Conservation (phyloP, 92 coral and sea anemone genomes). For the Anthopleura xanthogrammica region DNA sequence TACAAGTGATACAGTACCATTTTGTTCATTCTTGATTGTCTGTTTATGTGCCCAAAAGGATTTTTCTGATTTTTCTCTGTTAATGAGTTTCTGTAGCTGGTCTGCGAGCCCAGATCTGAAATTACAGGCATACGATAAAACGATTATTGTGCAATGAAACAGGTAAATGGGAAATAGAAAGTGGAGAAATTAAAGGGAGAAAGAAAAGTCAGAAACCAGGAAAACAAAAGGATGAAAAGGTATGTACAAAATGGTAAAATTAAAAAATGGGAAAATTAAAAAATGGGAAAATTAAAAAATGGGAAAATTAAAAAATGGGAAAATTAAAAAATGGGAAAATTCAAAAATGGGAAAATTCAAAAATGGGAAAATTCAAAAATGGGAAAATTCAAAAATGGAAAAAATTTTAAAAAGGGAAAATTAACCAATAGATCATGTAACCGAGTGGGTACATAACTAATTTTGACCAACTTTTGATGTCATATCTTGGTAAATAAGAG, state of each 20-base stretch:
- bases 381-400: not conserved
- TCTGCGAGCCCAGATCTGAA: constrained; percentile 75
- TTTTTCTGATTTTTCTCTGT: constrained; percentile 76
- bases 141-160: too few species aligned
- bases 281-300: too few species aligned
- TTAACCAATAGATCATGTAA: too few species aligned
- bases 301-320: too few species aligned
- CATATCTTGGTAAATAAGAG: too few species aligned
- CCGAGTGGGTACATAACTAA: too few species aligned
- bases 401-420: not conserved
- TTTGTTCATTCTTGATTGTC: constrained; percentile 10
- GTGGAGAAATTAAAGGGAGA: not conserved
- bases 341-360: not conserved
- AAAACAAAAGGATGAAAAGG: too few species aligned
- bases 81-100: constrained; percentile 58
- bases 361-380: not conserved
- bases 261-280: too few species aligned
- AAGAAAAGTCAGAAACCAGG: not conserved
- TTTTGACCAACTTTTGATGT: too few species aligned
- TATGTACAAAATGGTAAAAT: too few species aligned
- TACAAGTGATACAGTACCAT: constrained; percentile 2
- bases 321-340: too few species aligned
- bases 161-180: not conserved
- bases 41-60: constrained; percentile 77
- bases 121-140: not conserved